Evolutionary conservation across 2,888 invertebrate species (phyloP).

Genomic region (Drosophila helvetica): DNA sequence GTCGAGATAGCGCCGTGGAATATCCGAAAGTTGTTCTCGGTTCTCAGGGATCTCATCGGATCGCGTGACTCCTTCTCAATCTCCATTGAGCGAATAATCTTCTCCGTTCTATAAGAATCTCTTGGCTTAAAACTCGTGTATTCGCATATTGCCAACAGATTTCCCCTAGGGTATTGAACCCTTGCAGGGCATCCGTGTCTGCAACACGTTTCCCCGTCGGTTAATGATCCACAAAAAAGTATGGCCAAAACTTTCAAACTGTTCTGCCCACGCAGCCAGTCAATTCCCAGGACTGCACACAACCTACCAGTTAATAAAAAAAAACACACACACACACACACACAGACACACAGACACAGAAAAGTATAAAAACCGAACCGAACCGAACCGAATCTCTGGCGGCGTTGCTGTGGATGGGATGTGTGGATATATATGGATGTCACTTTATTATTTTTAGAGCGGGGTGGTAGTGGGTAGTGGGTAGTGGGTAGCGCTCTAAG

Average conservation of each 20-base stretch:
- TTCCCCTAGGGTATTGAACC: no score
- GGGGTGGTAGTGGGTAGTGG: neutral
- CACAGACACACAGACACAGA: neutral
- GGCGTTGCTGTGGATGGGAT: neutral
- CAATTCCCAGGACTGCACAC: slow-evolving; percentile 3
- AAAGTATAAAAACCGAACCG: neutral
- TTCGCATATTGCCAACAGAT: no score
- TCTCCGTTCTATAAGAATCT: no score
- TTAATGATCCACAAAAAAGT: neutral
- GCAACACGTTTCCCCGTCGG: neutral
- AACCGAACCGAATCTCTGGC: neutral
- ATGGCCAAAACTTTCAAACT: slow-evolving; percentile 2
- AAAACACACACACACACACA: neutral
- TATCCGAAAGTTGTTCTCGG: no score
- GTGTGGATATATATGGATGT: slow-evolving; percentile 9
- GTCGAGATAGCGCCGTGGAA: neutral
- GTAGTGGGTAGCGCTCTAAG: slow-evolving; percentile 29
- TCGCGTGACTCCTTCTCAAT: no score
- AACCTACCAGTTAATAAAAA: slow-evolving; percentile 5
- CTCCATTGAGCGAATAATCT: no score
- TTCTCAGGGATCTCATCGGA: no score
- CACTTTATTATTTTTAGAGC: slow-evolving; percentile 52
- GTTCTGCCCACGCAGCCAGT: neutral
- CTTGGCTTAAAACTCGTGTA: no score
- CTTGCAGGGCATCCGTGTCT: no score